A percentile compares a stretch with the other conserved stretches of the same genome.
Evolutionary conservation across 2,888 invertebrate genomes (phyloP).

Genomic region (Euproctis similis): DNA sequence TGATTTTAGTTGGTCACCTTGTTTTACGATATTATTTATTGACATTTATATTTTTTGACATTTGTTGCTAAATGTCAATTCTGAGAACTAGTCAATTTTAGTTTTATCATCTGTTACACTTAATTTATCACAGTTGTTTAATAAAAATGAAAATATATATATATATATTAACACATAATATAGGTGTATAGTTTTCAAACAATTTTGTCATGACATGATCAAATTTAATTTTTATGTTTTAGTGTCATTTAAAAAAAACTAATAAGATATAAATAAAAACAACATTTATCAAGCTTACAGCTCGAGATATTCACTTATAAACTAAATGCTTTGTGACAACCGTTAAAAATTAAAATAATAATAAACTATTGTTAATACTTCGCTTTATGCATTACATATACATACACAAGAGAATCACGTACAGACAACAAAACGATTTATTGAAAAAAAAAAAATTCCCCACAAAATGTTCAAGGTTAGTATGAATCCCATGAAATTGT

Average conservation of each 20-base stretch:
- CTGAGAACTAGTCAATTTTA: slow-evolving; percentile 24
- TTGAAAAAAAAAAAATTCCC: slow-evolving; percentile 21
- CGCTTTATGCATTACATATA: slow-evolving; percentile 22
- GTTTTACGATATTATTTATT: too few relatives aligned
- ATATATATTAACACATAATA: too few relatives aligned
- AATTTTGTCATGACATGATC: slow-evolving; percentile 16
- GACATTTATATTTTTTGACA: too few relatives aligned
- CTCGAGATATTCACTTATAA: slow-evolving; percentile 39
- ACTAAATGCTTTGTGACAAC: slow-evolving; percentile 53
- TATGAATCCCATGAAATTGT: slow-evolving; percentile 17
- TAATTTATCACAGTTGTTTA: slow-evolving; percentile 67
- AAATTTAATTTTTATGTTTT: slow-evolving; percentile 6
- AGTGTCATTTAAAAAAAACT: slow-evolving; percentile 10
- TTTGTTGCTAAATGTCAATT: too few relatives aligned
- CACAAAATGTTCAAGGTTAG: slow-evolving; percentile 18
- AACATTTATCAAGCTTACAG: slow-evolving; percentile 30
- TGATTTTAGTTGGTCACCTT: too few relatives aligned
- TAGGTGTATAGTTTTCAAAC: slow-evolving; percentile 16
- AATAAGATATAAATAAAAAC: slow-evolving; percentile 13
- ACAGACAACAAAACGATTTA: slow-evolving; percentile 21
- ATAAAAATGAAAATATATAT: slow-evolving; percentile 53
- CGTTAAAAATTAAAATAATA: slow-evolving; percentile 19
- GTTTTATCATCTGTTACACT: slow-evolving; percentile 33
- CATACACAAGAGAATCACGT: slow-evolving; percentile 16
- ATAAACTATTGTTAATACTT: too few relatives aligned